Percentiles rank a stretch among this genome's conserved stretches.
These are phyloP conservation scores for Megastigmus dorsalis DNA, from an alignment of 2,888 invertebrate species.

Conservation along the genomic window DNA sequence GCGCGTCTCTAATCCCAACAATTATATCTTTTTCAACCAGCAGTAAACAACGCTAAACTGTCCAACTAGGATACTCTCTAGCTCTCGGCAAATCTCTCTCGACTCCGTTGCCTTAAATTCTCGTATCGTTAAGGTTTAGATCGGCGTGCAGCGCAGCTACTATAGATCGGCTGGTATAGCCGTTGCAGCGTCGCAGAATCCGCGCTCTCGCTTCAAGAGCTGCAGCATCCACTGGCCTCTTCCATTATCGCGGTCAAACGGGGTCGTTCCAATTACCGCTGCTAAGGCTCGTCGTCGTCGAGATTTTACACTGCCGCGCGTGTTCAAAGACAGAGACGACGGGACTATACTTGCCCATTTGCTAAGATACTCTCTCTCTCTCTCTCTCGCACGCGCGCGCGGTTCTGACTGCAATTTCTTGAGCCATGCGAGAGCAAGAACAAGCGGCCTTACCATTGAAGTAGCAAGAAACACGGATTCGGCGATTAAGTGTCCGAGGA, in stretches of 20 bases:
- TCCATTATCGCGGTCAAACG: constrained; percentile 70
- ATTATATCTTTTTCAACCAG: constrained; percentile 6
- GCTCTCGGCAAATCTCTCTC: constrained; percentile 30
- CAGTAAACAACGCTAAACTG: background rate
- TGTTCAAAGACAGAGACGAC: no score
- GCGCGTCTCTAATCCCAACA: constrained; percentile 22
- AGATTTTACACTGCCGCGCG: constrained; percentile 57
- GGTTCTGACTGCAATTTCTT: no score
- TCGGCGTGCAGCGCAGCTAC: constrained; percentile 23
- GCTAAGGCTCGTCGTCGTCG: constrained; percentile 54
- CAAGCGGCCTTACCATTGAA: constrained; percentile 14
- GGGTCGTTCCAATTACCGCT: constrained; percentile 69
- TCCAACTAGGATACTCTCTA: background rate
- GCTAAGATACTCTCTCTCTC: no score
- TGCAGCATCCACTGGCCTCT: constrained; percentile 58
- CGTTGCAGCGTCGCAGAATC: background rate
- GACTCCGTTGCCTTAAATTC: constrained; percentile 41
- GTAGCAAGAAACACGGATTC: constrained; percentile 34
- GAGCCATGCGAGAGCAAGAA: constrained; percentile 23
- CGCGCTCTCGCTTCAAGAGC: constrained; percentile 16
- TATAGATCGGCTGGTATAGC: constrained; percentile 45
- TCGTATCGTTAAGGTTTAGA: constrained; percentile 45
- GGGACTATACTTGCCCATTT: no score
- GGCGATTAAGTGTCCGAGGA: constrained; percentile 28
- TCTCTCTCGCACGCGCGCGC: no score